Percentiles rank a stretch among this genome's conserved stretches.
phyloP scores from a whole-genome alignment of 2,888 invertebrate species.

The Timema cristinae region DNA sequence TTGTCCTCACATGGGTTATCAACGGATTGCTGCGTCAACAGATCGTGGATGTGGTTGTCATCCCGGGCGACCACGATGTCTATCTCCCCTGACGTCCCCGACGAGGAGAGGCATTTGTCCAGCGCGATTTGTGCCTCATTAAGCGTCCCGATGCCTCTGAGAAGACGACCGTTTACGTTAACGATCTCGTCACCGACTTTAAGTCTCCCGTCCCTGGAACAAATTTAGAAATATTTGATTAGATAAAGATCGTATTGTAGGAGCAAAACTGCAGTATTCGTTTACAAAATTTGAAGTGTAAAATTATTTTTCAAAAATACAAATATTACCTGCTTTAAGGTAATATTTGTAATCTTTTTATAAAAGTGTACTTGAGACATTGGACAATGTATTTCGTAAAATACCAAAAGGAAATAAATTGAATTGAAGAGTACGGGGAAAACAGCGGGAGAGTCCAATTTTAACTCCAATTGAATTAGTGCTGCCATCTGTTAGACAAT shows the following conservation, averaged over 20 bases:
- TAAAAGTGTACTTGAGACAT: too few species aligned
- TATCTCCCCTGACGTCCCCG: slow-evolving; percentile 36
- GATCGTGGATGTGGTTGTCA: background rate
- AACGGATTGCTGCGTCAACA: slow-evolving; percentile 4
- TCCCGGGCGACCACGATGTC: slow-evolving; percentile 39
- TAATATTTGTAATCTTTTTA: too few species aligned
- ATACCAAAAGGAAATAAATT: too few species aligned
- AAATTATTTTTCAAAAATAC: too few species aligned
- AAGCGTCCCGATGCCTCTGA: slow-evolving; percentile 42
- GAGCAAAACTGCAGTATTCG: too few species aligned
- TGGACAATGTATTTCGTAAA: too few species aligned
- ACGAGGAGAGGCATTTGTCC: slow-evolving; percentile 20
- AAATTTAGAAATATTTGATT: background rate
- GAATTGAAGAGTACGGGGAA: too few species aligned
- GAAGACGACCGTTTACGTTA: slow-evolving; percentile 46
- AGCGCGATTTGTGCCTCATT: slow-evolving; percentile 39
- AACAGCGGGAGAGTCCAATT: too few species aligned
- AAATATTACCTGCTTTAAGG: too few species aligned
- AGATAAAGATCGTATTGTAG: background rate
- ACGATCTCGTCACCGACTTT: slow-evolving; percentile 48
- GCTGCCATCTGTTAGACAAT: too few species aligned
- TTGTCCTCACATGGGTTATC: background rate
- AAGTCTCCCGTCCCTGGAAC: slow-evolving; percentile 45
- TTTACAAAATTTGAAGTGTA: too few species aligned
- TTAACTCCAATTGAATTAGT: too few species aligned